Evolutionary conservation across 2,888 invertebrate genomes (phyloP), one percentile per base, ranked within the genome.

Genomic region (Theretra japonica): DNA sequence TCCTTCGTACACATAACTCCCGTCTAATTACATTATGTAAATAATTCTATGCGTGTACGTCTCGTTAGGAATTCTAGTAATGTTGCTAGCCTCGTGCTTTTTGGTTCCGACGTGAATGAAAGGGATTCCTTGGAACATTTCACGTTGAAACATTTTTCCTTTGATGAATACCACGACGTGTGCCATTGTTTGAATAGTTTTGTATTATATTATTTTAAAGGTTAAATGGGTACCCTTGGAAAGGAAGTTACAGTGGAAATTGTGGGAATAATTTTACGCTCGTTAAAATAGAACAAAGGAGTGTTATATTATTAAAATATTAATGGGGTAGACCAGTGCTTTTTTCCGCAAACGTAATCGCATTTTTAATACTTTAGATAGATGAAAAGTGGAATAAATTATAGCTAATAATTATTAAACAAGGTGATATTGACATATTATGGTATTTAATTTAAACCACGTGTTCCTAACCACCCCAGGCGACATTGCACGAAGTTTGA

Each of bases 141-240:
- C 74, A 73, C 75, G 78, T 77, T 73, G 19, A 70, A 69, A 81
- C 75, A 77, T 78, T 77, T 78, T 75, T 70, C 71, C 75, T 81
- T 79, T 82, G 78, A 76, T 73, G 75, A 60, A 48, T 28, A 72
- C 72, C 74, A 69, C 75, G 62, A 65, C 68, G 70, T 71, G 72
- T 72, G 72, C 72, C 70, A 74, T 73, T 77, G 73, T 73, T 53
- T 25, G 59, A 68, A 72, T 72, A 72, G 28, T 56, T 68, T 65
- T 50, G 70, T 58, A 74, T 72, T 74, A 30, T 69, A 41, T 41
- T 73, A 72, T 59, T 75, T 71, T 30, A 19, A 19, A 60, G 59
- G 25, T 60, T 25, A 19, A 60, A 30, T 28, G n/a, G 19, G 59
- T 7, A 19, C 7, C n/a, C 17, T n/a, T 53, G 6, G 6, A 59